Evolutionary conservation across 2,797 vertebrate genomes (phyloP).

Genomic region (Novumbra hubbsi): DNA sequence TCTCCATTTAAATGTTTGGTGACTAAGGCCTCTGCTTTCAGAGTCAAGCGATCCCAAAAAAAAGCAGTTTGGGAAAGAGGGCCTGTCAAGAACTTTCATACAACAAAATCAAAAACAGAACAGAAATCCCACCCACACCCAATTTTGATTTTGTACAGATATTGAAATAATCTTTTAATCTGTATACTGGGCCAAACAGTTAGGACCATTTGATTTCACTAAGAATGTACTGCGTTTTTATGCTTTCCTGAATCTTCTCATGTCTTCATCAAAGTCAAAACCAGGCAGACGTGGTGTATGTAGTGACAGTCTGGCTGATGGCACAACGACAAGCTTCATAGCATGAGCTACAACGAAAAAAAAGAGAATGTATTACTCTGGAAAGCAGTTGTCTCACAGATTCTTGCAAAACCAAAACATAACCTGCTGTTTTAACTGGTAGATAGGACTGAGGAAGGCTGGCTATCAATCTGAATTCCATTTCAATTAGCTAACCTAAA

Average conservation of each 20-base stretch:
- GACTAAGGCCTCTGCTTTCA: neutral
- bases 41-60: neutral
- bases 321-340: neutral
- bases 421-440: neutral
- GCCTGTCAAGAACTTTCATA: neutral
- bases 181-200: neutral
- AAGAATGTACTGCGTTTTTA: neutral
- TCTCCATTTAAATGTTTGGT: neutral
- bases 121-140: neutral
- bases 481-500: neutral
- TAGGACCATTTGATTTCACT: neutral
- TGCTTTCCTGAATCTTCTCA: neutral
- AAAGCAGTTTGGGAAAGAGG: neutral
- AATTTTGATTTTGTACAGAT: neutral
- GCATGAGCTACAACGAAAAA: neutral
- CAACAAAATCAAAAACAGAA: neutral
- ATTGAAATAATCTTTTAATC: neutral
- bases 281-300: neutral
- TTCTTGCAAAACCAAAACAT: neutral
- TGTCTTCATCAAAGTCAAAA: neutral
- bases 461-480: conserved; percentile 2
- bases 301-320: neutral
- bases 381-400: neutral
- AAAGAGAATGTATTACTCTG: neutral
- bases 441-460: neutral